These are phyloP conservation scores for Chloropsis hardwickii DNA, from an alignment of 2,113 vertebrate genomes.

Conservation along the genomic window DNA sequence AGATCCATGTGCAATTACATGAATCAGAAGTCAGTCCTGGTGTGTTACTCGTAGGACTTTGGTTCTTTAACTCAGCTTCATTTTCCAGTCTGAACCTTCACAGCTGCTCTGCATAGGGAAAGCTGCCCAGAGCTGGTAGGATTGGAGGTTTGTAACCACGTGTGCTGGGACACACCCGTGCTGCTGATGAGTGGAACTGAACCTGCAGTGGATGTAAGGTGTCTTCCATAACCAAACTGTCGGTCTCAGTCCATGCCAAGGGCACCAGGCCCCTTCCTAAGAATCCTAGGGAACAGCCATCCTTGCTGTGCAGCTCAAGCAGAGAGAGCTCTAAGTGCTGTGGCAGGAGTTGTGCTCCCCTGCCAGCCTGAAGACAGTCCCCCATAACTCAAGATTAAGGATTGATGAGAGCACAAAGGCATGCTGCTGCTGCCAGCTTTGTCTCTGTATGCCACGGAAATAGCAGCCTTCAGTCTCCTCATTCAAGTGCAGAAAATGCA, in stretches of 20 bases:
- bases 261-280: neutral
- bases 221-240: fast-evolving
- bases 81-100: neutral
- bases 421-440: neutral
- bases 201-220: fast-evolving
- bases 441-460: neutral
- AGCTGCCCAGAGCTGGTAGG: neutral
- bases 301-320: neutral
- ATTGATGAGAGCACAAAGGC: neutral
- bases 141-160: neutral
- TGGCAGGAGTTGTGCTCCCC: neutral
- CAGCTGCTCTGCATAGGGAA: neutral
- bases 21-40: neutral
- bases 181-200: neutral
- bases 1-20: neutral
- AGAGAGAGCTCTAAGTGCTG: neutral
- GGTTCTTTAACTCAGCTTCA: neutral
- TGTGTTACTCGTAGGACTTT: neutral
- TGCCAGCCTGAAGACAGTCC: neutral
- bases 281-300: fast-evolving
- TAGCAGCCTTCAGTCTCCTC: neutral
- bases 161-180: neutral
- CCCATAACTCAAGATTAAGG: neutral
- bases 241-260: fast-evolving
- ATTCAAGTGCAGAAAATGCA: neutral